phyloP scores from a whole-genome alignment of 2,888 invertebrate species.

The Dicranocentrus wangi region DNA sequence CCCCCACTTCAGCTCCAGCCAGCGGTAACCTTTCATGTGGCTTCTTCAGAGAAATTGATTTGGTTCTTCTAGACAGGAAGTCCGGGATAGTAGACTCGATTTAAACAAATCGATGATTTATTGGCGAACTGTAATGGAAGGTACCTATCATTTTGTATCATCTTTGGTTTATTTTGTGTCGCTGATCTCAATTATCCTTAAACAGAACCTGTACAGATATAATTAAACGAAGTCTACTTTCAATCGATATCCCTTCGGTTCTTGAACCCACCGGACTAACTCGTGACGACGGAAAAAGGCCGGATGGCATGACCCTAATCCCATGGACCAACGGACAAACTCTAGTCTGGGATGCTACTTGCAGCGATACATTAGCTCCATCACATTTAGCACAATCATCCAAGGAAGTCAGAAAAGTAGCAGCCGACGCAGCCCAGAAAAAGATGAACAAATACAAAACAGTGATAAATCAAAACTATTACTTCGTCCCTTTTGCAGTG shows the following conservation, averaged over 20 bases:
- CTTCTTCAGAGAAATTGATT: too few species aligned
- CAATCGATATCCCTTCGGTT: conserved; percentile 1
- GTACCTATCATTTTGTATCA: too few species aligned
- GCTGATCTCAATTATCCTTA: too few species aligned
- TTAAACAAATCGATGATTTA: too few species aligned
- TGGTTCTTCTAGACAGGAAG: too few species aligned
- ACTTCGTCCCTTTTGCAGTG: conserved; percentile 28
- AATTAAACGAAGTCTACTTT: conserved; percentile 12
- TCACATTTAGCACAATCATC: not conserved
- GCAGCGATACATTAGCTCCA: conserved; percentile 27
- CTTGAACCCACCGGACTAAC: conserved; percentile 34
- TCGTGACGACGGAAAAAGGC: conserved; percentile 34
- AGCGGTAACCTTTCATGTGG: too few species aligned
- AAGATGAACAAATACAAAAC: too few species aligned
- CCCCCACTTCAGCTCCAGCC: too few species aligned
- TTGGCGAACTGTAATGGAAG: too few species aligned
- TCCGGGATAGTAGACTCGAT: too few species aligned
- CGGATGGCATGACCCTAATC: conserved; percentile 31
- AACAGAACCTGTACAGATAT: too few species aligned
- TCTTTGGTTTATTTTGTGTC: too few species aligned
- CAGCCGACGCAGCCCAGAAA: not conserved
- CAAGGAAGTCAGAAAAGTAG: not conserved
- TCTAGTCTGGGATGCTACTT: conserved; percentile 52
- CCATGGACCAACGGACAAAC: conserved; percentile 35
- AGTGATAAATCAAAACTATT: not conserved